Evolutionary conservation across 2,888 invertebrate species (phyloP).

Genomic region (Dryobotodes eremita): DNA sequence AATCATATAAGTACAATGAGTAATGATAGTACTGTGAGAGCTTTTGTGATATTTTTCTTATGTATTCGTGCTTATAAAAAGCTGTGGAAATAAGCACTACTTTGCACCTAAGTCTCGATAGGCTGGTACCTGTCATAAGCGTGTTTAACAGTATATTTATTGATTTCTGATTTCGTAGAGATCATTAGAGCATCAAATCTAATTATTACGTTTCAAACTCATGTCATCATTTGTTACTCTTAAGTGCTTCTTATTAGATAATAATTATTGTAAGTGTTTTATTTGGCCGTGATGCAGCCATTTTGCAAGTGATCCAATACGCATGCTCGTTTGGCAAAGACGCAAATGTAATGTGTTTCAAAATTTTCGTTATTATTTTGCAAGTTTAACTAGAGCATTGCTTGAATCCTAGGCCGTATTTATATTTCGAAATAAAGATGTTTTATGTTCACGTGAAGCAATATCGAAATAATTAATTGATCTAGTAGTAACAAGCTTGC

Average conservation of each 20-base stretch:
- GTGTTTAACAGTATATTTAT: background rate
- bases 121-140: background rate
- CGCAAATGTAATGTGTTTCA: constrained; percentile 48
- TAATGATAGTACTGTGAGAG: background rate
- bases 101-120: background rate
- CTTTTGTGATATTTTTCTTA: background rate
- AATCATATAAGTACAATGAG: background rate
- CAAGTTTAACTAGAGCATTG: constrained; percentile 50
- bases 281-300: constrained; percentile 14
- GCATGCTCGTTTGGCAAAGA: constrained; percentile 31
- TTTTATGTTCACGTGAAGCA: constrained; percentile 23
- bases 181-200: background rate
- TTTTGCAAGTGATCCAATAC: constrained; percentile 41
- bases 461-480: constrained; percentile 42
- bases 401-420: constrained; percentile 23
- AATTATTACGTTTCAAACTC: constrained; percentile 1
- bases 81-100: background rate
- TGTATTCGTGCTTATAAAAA: background rate
- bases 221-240: constrained; percentile 25
- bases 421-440: constrained; percentile 48
- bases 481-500: constrained; percentile 14
- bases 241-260: constrained; percentile 25
- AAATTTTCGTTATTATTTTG: constrained; percentile 54
- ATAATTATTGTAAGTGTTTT: constrained; percentile 20
- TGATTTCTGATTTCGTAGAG: too few relatives aligned